Evolutionary conservation across 2,797 vertebrate species (phyloP), one percentile per base, ranked within the genome.

Genomic region (Octomys mimax): DNA sequence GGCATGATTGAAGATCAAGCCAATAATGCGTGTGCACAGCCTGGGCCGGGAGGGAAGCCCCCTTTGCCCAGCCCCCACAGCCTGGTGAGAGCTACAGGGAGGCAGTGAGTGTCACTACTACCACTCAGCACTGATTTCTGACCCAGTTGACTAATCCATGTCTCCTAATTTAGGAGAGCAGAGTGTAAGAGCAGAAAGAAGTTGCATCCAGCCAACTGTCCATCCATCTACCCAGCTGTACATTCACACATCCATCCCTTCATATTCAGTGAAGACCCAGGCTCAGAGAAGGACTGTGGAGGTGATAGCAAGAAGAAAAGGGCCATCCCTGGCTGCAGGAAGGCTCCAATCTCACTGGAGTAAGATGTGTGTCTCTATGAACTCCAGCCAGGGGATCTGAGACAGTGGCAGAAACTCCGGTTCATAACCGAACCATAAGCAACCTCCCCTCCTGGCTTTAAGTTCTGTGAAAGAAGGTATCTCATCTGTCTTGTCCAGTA

Each of bases 1-100:
- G 98, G 98, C 98, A 98, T 98, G 98, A 98, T 98, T 98, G 98
- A 99, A 98, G 98, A 98, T 97, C n/a, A 49, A 98, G 98, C 98
- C 98, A 98, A 98, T 98, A 98, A 98, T 98, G 98, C 98, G 98
- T 98, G 98, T 97, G 98, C 98, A 98, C 96, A 97, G 98, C 97
- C 97, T 96, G 97, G 98, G 96, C 87, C 94, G 97, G 97, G 97
- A 97, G 98, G 96, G 93, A 93, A 97, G 89, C 26, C 77, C 3
- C 81, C 94, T 95, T 92, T 85, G 89, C 97, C 96, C 92, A 77
- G 93, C 98, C 97, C 98, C 98, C 93, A 52, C 4, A 57, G 96
- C 88, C 77, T n/a, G 49, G 66, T 68, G 33, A 77, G 85, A 96
- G 95, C 97, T 96, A 46, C 89, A 92, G 97, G 97, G 89, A 96